Evolutionary conservation across 2,888 invertebrate species (phyloP).

Genomic region (Dicranocentrus wangi): DNA sequence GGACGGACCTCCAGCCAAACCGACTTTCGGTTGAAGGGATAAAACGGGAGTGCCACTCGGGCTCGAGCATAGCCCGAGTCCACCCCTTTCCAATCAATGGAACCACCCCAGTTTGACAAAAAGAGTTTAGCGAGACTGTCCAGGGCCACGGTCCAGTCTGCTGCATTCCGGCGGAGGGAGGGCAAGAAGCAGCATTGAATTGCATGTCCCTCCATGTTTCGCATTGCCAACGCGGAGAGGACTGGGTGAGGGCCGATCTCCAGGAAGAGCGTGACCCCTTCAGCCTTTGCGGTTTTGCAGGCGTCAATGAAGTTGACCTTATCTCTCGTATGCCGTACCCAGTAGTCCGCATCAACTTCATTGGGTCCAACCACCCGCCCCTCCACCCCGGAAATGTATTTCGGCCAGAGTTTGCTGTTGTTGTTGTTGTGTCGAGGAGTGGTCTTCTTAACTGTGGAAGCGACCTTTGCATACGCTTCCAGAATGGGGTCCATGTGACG

Average conservation of each 20-base stretch:
- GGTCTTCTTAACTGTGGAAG: background rate
- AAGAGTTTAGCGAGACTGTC: background rate
- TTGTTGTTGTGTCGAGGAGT: background rate
- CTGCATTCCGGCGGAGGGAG: background rate
- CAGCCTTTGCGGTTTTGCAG: background rate
- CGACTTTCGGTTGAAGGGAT: conserved; percentile 55
- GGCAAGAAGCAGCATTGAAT: background rate
- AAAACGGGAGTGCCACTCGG: conserved; percentile 30
- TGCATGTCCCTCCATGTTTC: background rate
- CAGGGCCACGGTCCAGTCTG: background rate
- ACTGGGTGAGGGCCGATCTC: conserved; percentile 41
- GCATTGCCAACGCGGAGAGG: conserved; percentile 13
- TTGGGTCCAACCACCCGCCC: background rate
- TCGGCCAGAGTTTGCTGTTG: background rate
- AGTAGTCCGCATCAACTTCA: conserved; percentile 11
- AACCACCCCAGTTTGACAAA: conserved; percentile 24
- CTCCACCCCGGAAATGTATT: conserved; percentile 10
- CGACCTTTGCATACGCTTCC: conserved; percentile 35
- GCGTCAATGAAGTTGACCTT: conserved; percentile 25
- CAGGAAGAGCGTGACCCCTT: background rate
- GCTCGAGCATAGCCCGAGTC: conserved; percentile 20
- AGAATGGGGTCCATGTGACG: conserved; percentile 57
- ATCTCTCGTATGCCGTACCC: conserved; percentile 39
- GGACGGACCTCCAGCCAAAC: conserved; percentile 31
- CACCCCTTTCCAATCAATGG: conserved; percentile 56